Evolutionary conservation across 64 coral and sea anemone species (phyloP).

Genomic region (Montipora efflorescens): DNA sequence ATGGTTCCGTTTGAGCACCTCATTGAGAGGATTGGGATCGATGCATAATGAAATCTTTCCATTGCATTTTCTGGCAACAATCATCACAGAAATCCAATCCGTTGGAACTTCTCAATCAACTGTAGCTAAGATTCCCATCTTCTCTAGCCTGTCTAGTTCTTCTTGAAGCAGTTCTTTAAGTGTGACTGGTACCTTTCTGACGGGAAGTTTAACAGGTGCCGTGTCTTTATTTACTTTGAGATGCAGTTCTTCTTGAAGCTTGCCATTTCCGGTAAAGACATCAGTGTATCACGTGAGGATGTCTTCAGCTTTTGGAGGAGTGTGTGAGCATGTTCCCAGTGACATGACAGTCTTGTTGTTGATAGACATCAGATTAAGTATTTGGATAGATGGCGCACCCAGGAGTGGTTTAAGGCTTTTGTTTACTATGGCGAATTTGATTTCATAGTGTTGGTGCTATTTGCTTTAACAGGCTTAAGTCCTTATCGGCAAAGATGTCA

Average conservation of each 20-base stretch:
- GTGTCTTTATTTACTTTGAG: too few species aligned
- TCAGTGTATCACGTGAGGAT: background rate
- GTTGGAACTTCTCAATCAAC: slow-evolving; percentile 32
- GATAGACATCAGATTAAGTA: slow-evolving; percentile 31
- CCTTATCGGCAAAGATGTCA: background rate
- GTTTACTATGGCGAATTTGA: slow-evolving; percentile 18
- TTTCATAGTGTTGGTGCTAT: background rate
- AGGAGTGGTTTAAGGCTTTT: slow-evolving; percentile 31
- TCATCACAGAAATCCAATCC: background rate
- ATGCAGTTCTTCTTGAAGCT: slow-evolving; percentile 25
- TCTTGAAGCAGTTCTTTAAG: background rate
- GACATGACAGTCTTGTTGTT: slow-evolving; percentile 56
- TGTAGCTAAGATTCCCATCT: slow-evolving; percentile 20
- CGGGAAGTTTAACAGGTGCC: too few species aligned
- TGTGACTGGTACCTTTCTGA: too few species aligned
- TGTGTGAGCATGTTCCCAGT: background rate
- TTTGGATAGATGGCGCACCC: slow-evolving; percentile 34
- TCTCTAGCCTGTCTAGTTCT: slow-evolving; percentile 5
- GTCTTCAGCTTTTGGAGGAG: background rate
- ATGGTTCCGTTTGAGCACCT: slow-evolving; percentile 25
- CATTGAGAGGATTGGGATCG: slow-evolving; percentile 18
- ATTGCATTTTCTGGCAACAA: background rate
- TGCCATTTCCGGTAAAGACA: slow-evolving; percentile 41
- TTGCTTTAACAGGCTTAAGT: background rate
- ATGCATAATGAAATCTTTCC: slow-evolving; percentile 14